phyloP scores from a whole-genome alignment of 2,888 invertebrate species.

The Flabesymbios commensalis region DNA sequence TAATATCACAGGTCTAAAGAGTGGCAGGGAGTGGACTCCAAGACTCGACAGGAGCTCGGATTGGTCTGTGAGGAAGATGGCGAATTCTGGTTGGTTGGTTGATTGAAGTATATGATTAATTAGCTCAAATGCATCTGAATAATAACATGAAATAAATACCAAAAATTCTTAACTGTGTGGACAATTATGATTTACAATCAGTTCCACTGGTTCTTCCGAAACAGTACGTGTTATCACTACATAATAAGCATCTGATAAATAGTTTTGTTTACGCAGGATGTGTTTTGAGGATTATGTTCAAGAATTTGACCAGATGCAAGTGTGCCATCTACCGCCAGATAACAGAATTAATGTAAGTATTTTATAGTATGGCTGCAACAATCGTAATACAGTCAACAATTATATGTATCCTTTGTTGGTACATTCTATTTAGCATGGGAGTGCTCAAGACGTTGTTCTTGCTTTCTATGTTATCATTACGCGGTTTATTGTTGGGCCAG shows the following conservation, averaged over 20 bases:
- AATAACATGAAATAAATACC: background rate
- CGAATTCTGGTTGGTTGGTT: conserved; percentile 79
- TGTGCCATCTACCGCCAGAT: conserved; percentile 19
- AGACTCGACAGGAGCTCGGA: conserved; percentile 84
- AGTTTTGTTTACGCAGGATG: conserved; percentile 64
- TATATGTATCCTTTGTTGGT: too few relatives aligned
- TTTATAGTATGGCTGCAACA: too few relatives aligned
- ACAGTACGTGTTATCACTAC: background rate
- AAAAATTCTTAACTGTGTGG: too few relatives aligned
- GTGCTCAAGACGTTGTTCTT: too few relatives aligned
- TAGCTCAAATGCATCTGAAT: background rate
- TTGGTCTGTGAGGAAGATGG: conserved; percentile 90
- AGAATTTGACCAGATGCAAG: conserved; percentile 59
- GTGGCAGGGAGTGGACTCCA: conserved; percentile 85
- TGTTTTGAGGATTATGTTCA: conserved; percentile 80
- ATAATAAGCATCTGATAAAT: background rate
- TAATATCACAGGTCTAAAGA: conserved; percentile 72
- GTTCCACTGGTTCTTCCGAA: background rate
- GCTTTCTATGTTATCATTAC: too few relatives aligned
- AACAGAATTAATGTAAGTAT: conserved; percentile 8
- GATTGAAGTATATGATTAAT: background rate
- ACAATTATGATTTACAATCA: background rate
- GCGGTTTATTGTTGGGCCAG: background rate
- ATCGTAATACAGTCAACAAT: too few relatives aligned
- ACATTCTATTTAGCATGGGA: too few relatives aligned